phyloP scores from a whole-genome alignment of 2,113 vertebrate genomes.

The Cochlearius cochlearius region DNA sequence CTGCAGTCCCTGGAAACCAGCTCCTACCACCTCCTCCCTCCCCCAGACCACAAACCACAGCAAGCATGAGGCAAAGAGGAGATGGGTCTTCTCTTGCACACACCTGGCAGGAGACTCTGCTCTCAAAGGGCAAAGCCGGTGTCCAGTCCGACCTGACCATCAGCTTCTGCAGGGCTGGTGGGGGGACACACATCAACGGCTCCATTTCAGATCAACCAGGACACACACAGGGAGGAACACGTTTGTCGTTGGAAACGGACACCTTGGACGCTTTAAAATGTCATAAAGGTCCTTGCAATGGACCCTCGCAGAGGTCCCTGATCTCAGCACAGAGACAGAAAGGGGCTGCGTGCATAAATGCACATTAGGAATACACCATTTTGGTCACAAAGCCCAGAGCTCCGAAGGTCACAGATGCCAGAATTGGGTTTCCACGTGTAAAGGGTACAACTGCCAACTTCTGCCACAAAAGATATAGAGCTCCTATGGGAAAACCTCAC shows the following conservation, averaged over 20 bases:
- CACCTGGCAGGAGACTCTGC: neutral
- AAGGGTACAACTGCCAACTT: neutral
- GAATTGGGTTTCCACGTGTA: neutral
- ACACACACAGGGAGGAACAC: neutral
- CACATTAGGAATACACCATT: neutral
- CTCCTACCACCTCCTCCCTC: neutral
- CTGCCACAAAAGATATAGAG: neutral
- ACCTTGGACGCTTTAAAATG: neutral
- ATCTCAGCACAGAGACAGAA: neutral
- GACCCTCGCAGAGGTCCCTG: neutral
- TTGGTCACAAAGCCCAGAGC: neutral
- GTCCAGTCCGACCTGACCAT: neutral
- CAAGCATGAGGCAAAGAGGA: neutral
- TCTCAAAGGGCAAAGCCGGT: neutral
- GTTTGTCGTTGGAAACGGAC: neutral
- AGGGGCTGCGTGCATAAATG: neutral
- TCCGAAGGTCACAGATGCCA: slow-evolving; percentile 12
- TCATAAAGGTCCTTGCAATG: neutral
- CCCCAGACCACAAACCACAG: neutral
- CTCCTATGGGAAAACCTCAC: neutral
- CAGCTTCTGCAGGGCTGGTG: neutral
- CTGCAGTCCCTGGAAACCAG: neutral
- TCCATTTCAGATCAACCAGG: neutral
- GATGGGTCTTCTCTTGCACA: neutral
- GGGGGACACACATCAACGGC: rapidly evolving